Evolutionary conservation across 2,888 invertebrate genomes (phyloP).

Genomic region (Agrenia bidenticulata): DNA sequence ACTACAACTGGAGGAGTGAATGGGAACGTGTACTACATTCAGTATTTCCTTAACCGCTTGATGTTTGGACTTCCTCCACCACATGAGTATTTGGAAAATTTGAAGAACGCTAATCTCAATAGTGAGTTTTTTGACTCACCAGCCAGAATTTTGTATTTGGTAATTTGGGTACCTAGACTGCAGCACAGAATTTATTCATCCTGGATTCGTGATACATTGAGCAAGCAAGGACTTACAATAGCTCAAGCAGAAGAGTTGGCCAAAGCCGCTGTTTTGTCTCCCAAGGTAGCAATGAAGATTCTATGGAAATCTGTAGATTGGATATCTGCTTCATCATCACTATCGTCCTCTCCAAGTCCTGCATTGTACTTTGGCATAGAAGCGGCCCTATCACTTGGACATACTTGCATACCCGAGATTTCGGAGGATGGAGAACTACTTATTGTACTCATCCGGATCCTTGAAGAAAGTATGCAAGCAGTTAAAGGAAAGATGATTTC

Average conservation of each 20-base stretch:
- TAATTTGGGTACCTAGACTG: slow-evolving; percentile 50
- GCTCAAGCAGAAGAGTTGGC: slow-evolving; percentile 46
- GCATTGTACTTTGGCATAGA: slow-evolving; percentile 44
- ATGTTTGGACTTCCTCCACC: slow-evolving; percentile 52
- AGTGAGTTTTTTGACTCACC: slow-evolving; percentile 30
- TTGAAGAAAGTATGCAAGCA: slow-evolving; percentile 39
- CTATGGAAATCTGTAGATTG: slow-evolving; percentile 36
- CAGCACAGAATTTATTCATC: slow-evolving; percentile 48
- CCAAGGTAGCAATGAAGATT: slow-evolving; percentile 36
- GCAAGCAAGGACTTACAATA: slow-evolving; percentile 49
- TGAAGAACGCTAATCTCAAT: slow-evolving; percentile 18
- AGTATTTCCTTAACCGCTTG: slow-evolving; percentile 51
- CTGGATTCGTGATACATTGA: slow-evolving; percentile 51
- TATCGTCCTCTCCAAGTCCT: slow-evolving; percentile 28
- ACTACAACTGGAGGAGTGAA: slow-evolving; percentile 19
- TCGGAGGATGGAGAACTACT: slow-evolving; percentile 39
- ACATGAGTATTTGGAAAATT: slow-evolving; percentile 42
- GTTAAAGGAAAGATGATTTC: slow-evolving; percentile 31
- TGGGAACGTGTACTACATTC: slow-evolving; percentile 54
- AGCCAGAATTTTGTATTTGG: slow-evolving; percentile 42
- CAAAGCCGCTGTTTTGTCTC: slow-evolving; percentile 25
- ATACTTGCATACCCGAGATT: slow-evolving; percentile 31
- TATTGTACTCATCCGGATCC: slow-evolving; percentile 34
- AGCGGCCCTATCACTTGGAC: slow-evolving; percentile 42
- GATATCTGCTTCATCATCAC: slow-evolving; percentile 14